Conservation (phyloP, 2,113 vertebrate species). For the Pardalotus punctatus region DNA sequence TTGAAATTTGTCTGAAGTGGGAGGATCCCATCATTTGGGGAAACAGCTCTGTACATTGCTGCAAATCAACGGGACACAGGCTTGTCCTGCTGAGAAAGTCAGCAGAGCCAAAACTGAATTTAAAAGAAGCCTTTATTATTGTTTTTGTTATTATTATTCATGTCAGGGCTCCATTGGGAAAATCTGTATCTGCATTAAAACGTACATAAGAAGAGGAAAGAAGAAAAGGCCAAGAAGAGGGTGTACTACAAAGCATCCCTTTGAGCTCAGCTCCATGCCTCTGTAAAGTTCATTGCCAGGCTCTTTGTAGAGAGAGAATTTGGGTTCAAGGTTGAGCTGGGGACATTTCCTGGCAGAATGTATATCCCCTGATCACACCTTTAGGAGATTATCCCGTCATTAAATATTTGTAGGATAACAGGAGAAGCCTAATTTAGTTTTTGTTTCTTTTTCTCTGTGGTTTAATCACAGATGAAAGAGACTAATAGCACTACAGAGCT, state of each 20-base stretch:
- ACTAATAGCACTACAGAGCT: conserved; percentile 83
- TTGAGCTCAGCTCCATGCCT: conserved; percentile 65
- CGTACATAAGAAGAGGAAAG: conserved; percentile 66
- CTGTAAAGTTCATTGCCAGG: conserved; percentile 58
- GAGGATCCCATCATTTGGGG: conserved; percentile 6
- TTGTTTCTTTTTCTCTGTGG: conserved; percentile 85
- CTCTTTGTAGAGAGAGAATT: conserved; percentile 64
- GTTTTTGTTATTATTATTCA: conserved; percentile 66
- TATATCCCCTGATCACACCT: conserved; percentile 77
- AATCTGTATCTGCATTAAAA: conserved; percentile 75
- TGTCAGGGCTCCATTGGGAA: conserved; percentile 62
- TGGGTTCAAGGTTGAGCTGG: conserved; percentile 72
- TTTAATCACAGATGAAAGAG: conserved; percentile 90
- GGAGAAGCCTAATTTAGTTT: conserved; percentile 87
- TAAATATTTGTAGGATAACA: conserved; percentile 87
- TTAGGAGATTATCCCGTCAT: conserved; percentile 83
- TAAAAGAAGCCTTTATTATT: conserved; percentile 64
- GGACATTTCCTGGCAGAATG: conserved; percentile 62
- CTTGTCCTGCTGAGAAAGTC: conserved; percentile 59
- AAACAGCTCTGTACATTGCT: background rate
- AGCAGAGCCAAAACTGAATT: conserved; percentile 61
- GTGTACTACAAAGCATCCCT: conserved; percentile 67
- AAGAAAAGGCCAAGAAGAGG: conserved; percentile 69
- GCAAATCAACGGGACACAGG: conserved; percentile 7
- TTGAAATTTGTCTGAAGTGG: conserved; percentile 3